Base-by-base conservation (phyloP, 1,140 invertebrate genomes). In the Papilio helenus region DNA sequence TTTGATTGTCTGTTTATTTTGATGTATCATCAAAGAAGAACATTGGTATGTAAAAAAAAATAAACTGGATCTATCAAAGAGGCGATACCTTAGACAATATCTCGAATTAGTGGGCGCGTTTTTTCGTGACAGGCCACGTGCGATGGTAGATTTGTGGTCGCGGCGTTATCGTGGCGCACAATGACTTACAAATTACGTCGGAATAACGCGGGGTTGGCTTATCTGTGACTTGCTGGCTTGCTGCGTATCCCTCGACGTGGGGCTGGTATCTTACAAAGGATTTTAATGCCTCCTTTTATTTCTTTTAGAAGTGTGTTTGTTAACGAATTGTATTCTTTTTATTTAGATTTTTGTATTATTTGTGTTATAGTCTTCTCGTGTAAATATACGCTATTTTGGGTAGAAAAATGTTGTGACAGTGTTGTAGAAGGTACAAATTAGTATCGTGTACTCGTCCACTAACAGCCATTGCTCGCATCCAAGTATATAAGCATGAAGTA, bases 101-200 rank as follows among this genome's bases (percentile, higher is more conserved):
- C 72, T 74, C 42, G 42, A 74, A 74, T 74, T 74, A 74, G 72
- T 74, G 42, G 51, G 44, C 44, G 72, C 23, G n/a, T 74, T 74
- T 74, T 73, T 74, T 74, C 42, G 20, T 44, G 39, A 74, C 72
- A 74, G 72, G 72, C 42, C 72, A 49, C 44, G 72, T 74, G 44
- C 72, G 72, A 49, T 49, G 39, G 20, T 74, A 74, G 72, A 74
- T 74, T 74, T 74, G 72, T 74, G 72, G 72, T 74, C 16, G 34
- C 3, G 39, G 72, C 44, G 72, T 74, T 80, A 79, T 61, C 76
- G 76, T 79, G 82, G 80, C 82, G 81, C 79, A 83, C 83, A 85
- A 83, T 87, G 85, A 87, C 83, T 86, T 84, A 87, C 87, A 87
- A 89, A 89, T 89, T 84, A 84, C 42, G 44, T 7, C 18, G 72